A percentile compares a stretch with the other conserved stretches of the same genome.
These are phyloP conservation scores for Mactra quadrangularis DNA, from an alignment of 1,140 invertebrate species.

Conservation along the genomic window DNA sequence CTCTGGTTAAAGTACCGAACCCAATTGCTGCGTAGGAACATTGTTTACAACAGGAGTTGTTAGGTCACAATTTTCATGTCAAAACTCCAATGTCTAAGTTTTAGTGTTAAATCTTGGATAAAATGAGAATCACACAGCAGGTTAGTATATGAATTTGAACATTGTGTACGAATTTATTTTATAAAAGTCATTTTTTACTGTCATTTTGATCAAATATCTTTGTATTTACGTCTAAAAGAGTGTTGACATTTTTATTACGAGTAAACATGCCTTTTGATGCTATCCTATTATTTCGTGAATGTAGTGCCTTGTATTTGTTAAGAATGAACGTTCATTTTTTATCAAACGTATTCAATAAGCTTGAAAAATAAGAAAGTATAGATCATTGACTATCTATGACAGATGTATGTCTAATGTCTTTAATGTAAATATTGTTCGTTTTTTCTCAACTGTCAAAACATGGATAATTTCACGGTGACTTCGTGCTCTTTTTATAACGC, in stretches of 20 bases:
- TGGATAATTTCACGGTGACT: too few species aligned
- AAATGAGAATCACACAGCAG: slow-evolving; percentile 58
- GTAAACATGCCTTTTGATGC: neutral
- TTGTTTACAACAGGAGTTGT: slow-evolving; percentile 39
- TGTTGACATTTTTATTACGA: neutral
- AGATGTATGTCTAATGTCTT: too few species aligned
- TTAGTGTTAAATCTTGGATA: slow-evolving; percentile 4
- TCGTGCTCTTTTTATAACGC: too few species aligned
- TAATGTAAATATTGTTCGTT: too few species aligned
- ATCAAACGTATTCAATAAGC: too few species aligned
- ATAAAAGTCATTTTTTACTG: neutral
- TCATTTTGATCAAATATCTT: neutral
- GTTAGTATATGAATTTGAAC: slow-evolving; percentile 12
- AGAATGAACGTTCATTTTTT: neutral
- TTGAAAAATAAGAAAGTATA: too few species aligned
- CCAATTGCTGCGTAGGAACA: slow-evolving; percentile 25
- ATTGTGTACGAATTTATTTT: neutral
- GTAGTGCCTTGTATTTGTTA: neutral
- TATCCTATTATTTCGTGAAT: neutral
- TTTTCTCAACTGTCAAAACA: too few species aligned
- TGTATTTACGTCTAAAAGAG: neutral
- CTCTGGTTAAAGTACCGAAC: neutral
- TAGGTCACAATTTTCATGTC: slow-evolving; percentile 23
- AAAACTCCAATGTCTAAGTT: neutral
- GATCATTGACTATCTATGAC: too few species aligned